These are phyloP conservation scores for Elephas maximus DNA, from an alignment of 2,113 vertebrate species.

Conservation along the genomic window DNA sequence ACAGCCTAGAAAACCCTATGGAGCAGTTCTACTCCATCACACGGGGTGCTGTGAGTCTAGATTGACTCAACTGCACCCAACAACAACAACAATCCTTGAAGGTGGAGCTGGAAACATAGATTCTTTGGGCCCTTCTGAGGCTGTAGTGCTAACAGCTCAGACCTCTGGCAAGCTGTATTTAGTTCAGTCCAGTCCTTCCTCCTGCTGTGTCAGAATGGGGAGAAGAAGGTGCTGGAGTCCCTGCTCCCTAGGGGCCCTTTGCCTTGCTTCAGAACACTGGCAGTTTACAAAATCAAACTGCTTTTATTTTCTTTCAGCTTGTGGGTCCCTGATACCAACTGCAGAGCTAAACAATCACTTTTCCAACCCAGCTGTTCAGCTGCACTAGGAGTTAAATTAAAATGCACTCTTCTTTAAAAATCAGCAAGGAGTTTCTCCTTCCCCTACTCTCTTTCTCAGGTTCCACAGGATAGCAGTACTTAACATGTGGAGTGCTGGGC, in stretches of 20 bases:
- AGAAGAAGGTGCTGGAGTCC: background rate
- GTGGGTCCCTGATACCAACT: background rate
- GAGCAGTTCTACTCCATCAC: background rate
- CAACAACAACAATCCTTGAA: background rate
- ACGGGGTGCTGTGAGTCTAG: too few species aligned
- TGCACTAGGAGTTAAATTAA: background rate
- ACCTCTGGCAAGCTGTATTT: background rate
- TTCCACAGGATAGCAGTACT: too few species aligned
- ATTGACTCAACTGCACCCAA: too few species aligned
- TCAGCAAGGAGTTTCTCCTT: background rate
- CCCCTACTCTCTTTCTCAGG: background rate
- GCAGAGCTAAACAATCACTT: constrained; percentile 27
- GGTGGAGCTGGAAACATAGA: background rate
- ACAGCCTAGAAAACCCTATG: background rate
- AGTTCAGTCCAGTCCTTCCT: background rate
- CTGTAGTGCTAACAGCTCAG: background rate
- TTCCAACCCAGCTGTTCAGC: constrained; percentile 35
- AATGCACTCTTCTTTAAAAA: background rate
- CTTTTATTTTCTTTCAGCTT: background rate
- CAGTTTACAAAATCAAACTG: constrained; percentile 11
- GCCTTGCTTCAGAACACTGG: background rate
- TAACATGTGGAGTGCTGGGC: background rate
- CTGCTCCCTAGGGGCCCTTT: background rate
- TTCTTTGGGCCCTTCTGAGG: background rate
- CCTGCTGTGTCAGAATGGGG: background rate